Base-by-base conservation (phyloP, 2,113 vertebrate genomes). In the Rhegmatorhina hoffmannsi region DNA sequence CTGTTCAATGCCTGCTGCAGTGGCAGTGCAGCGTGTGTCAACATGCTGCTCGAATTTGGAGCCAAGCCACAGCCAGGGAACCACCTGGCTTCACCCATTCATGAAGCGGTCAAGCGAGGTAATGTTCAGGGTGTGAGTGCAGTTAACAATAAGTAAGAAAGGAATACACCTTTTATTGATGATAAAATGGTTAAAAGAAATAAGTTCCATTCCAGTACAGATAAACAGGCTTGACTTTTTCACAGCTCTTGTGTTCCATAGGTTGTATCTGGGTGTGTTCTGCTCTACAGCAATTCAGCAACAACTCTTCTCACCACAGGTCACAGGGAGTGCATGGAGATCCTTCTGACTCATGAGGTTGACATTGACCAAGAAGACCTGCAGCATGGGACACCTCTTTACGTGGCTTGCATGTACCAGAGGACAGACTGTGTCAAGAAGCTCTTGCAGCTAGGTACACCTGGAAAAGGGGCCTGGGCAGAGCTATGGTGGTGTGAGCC, bases 271-370 rank as follows among this genome's bases (percentile, higher is more conserved):
- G 74, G n/a, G 36, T 73, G 44, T 81, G 44, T 63, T 60, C 62
- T 69, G 31, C 73, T 66, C 49, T 53, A n/a, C 40, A 52, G 40
- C 24, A 11, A 8, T 46, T 59, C 69, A 47, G 36, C 47, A 91
- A 17, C 4, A 2, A 60, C 44, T 89, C 40, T 79, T 90, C 33
- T 92, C 64, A 68, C 21, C 53, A 62, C 95, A 99, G 99, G 98
- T 95, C 98, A 99, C 97, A 98, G 96, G 87, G 98, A 98, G 46
- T 99, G 99, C 96, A 98, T 99, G 98, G 98, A 99, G 94, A 97
- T 99, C 95, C 98, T 99, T 62, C 94, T 99, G 95, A 97, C 98
- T 31, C 97, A 97, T 38, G 98, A 98, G 21, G 98, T 98, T 78
- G 97, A 98, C 67, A 97, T 99, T 80, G 98, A 99, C 90, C 93